Evolutionary conservation across 1,140 invertebrate species (phyloP).

Genomic region (Rhynchophorus ferrugineus): DNA sequence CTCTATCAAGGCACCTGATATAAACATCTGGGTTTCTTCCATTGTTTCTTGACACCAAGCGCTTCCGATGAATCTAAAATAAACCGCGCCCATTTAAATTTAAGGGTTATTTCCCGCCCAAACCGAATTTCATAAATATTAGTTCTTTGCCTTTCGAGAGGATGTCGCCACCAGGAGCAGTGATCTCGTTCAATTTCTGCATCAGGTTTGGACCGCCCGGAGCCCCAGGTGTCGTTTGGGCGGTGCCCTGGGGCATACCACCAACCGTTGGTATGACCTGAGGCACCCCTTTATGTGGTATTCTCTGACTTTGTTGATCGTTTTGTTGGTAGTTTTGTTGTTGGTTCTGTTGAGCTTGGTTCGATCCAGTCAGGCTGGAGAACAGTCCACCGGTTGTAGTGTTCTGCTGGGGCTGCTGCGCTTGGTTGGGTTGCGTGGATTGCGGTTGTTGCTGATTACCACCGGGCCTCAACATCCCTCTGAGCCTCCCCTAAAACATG

Average conservation of each 20-base stretch:
- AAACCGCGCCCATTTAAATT: slow-evolving; percentile 3
- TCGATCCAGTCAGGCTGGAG: slow-evolving; percentile 29
- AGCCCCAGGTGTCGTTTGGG: slow-evolving; percentile 40
- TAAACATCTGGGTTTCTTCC: background rate
- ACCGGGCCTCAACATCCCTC: slow-evolving; percentile 41
- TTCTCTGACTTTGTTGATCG: slow-evolving; percentile 26
- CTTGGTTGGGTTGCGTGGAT: slow-evolving; percentile 19
- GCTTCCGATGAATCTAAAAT: slow-evolving; percentile 2
- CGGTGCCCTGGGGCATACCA: slow-evolving; percentile 31
- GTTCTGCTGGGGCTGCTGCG: slow-evolving; percentile 8
- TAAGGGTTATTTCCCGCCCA: slow-evolving; percentile 63
- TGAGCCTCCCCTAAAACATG: slow-evolving; percentile 37
- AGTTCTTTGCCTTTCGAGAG: slow-evolving; percentile 84
- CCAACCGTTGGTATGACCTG: slow-evolving; percentile 51
- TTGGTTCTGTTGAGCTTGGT: slow-evolving; percentile 25
- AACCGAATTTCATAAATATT: slow-evolving; percentile 85
- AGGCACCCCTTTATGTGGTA: slow-evolving; percentile 48
- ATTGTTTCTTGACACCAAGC: background rate
- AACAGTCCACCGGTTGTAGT: slow-evolving; percentile 29
- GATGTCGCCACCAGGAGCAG: slow-evolving; percentile 72
- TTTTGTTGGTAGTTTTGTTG: slow-evolving; percentile 25
- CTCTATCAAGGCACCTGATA: background rate
- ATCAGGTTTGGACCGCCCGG: slow-evolving; percentile 60
- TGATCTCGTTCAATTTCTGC: slow-evolving; percentile 76
- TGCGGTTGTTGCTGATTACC: slow-evolving; percentile 37